Percentiles rank a stretch among this genome's conserved stretches.
phyloP scores from a whole-genome alignment of 2,113 vertebrate genomes.

The Phalacrocorax pelagicus region DNA sequence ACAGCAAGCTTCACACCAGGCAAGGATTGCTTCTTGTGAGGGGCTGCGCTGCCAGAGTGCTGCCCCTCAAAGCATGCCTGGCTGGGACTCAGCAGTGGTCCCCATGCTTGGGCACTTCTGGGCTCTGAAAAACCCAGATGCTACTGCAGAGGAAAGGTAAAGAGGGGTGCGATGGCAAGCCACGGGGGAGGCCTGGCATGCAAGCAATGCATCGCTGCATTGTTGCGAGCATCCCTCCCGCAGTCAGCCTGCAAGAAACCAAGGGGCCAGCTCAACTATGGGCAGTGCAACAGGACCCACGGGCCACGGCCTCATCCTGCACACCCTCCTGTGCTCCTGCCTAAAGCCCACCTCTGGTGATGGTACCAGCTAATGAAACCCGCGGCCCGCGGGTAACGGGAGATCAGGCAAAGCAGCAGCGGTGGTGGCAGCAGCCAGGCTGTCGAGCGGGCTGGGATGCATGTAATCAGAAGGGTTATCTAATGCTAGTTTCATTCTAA shows the following conservation, averaged over 20 bases:
- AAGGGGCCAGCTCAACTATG: background rate
- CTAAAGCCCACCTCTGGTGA: background rate
- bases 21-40: fast-evolving
- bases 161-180: background rate
- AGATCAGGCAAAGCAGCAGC: background rate
- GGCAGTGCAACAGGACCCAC: fast-evolving
- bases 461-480: constrained; percentile 82
- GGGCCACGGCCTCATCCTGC: background rate
- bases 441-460: constrained; percentile 70
- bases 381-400: background rate
- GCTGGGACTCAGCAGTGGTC: fast-evolving
- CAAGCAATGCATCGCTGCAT: background rate
- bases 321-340: background rate
- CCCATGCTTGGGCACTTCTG: fast-evolving
- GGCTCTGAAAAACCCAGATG: background rate
- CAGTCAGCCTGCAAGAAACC: background rate
- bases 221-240: background rate
- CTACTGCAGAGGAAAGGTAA: background rate
- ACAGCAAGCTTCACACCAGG: background rate
- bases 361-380: constrained; percentile 2
- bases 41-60: fast-evolving
- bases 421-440: constrained; percentile 38
- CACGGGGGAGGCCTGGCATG: fast-evolving
- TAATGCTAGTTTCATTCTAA: constrained; percentile 84
- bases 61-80: fast-evolving